These are phyloP conservation scores for Pholis gunnellus DNA, from an alignment of 2,113 vertebrate species.

Conservation along the genomic window DNA sequence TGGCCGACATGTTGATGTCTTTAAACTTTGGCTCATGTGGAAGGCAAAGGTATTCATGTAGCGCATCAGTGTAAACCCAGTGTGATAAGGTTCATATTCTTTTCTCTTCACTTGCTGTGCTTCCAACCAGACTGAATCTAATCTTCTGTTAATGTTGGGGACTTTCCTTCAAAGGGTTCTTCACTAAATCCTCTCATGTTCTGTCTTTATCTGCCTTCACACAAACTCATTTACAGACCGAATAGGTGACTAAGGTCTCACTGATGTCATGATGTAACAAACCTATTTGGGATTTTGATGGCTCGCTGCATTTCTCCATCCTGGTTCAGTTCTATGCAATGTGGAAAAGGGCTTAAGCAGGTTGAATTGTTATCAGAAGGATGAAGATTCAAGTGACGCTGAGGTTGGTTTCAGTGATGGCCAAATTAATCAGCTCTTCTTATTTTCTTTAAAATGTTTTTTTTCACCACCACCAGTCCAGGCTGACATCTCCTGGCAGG, in stretches of 20 bases:
- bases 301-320: neutral
- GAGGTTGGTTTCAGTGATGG: neutral
- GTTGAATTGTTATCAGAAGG: neutral
- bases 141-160: neutral
- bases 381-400: neutral
- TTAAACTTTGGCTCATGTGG: slow-evolving; percentile 85
- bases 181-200: neutral
- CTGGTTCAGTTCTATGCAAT: neutral
- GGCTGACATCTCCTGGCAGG: no score
- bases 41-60: slow-evolving; percentile 79
- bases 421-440: neutral
- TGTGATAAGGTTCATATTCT: neutral
- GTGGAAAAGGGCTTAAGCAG: neutral
- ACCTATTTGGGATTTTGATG: neutral
- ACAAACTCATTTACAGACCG: neutral
- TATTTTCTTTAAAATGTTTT: neutral
- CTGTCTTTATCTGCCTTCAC: neutral
- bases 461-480: neutral
- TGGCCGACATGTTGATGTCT: slow-evolving; percentile 76
- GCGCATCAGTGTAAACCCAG: neutral
- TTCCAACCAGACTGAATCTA: neutral
- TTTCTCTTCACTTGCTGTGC: no score
- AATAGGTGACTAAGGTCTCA: neutral
- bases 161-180: neutral
- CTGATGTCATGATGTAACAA: neutral